Conservation (phyloP, 2,113 vertebrate species). For the Sorex araneus region DNA sequence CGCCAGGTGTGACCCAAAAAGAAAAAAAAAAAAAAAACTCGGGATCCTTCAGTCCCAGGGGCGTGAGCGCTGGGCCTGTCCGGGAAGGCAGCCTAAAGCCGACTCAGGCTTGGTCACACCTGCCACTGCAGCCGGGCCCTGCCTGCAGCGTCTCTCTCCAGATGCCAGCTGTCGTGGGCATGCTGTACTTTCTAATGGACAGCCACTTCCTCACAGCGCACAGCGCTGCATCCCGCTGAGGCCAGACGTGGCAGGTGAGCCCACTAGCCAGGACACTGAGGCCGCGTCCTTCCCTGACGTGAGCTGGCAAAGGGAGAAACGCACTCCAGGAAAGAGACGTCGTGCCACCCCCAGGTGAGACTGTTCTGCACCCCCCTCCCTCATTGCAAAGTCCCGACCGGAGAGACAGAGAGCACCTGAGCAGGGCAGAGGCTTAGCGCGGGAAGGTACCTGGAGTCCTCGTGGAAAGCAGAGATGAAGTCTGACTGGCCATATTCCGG, state of each 20-base stretch:
- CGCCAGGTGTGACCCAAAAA: too few species aligned
- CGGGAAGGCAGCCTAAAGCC: too few species aligned
- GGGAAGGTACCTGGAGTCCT: slow-evolving; percentile 91
- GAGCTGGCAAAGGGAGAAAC: background rate
- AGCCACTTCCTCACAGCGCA: background rate
- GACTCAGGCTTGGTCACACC: slow-evolving; percentile 8
- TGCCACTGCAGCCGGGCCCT: background rate
- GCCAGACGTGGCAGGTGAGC: background rate
- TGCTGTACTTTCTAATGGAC: slow-evolving; percentile 25
- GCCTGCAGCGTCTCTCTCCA: slow-evolving; percentile 19
- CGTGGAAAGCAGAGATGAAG: slow-evolving; percentile 95
- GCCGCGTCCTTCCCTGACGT: background rate
- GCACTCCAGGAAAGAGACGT: background rate
- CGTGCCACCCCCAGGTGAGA: background rate
- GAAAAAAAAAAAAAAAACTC: too few species aligned
- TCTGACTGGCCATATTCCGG: slow-evolving; percentile 96
- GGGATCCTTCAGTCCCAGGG: too few species aligned
- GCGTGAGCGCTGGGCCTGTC: too few species aligned
- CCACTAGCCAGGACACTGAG: background rate
- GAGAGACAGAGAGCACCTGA: background rate
- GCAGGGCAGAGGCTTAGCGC: background rate
- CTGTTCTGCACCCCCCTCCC: background rate
- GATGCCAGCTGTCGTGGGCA: slow-evolving; percentile 13
- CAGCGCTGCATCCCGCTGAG: background rate
- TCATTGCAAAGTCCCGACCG: background rate